Evolutionary conservation across 1,140 invertebrate genomes (phyloP).

Genomic region (Charaxes varanes): DNA sequence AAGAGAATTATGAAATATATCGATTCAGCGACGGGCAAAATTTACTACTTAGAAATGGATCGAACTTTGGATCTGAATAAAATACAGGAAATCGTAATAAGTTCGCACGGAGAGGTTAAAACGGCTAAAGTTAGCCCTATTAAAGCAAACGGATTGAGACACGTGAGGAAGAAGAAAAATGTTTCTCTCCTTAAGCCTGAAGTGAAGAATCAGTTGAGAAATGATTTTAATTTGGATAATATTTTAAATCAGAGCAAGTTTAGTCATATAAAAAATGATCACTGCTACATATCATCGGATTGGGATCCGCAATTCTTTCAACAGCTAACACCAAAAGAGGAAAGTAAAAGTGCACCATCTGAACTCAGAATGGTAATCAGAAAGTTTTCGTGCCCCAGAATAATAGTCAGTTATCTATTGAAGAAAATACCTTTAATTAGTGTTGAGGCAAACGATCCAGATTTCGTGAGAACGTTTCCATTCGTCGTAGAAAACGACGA

Average conservation of each 20-base stretch:
- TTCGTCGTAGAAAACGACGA: slow-evolving; percentile 58
- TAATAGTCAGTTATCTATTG: slow-evolving; percentile 47
- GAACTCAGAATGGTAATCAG: no score
- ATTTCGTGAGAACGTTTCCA: slow-evolving; percentile 48
- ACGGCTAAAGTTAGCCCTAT: slow-evolving; percentile 51
- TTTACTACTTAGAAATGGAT: slow-evolving; percentile 65
- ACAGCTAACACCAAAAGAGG: no score
- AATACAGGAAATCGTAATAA: slow-evolving; percentile 59
- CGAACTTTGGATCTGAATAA: slow-evolving; percentile 46
- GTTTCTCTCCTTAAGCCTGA: slow-evolving; percentile 44
- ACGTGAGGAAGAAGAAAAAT: slow-evolving; percentile 33
- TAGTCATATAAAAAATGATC: slow-evolving; percentile 59
- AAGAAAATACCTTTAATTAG: slow-evolving; percentile 56
- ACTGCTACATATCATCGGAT: slow-evolving; percentile 41
- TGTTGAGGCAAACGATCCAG: slow-evolving; percentile 27
- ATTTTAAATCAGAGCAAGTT: slow-evolving; percentile 15
- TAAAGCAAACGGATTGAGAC: slow-evolving; percentile 43
- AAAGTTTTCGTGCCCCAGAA: slow-evolving; percentile 33
- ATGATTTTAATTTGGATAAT: no score
- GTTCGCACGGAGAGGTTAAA: slow-evolving; percentile 34
- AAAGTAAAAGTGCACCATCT: slow-evolving; percentile 8
- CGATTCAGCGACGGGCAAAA: slow-evolving; percentile 56
- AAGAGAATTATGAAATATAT: slow-evolving; percentile 64
- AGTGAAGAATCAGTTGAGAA: slow-evolving; percentile 29
- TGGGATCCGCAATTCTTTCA: slow-evolving; percentile 10